These are phyloP conservation scores for Melanotaenia boesemani DNA, from an alignment of 2,797 vertebrate genomes.

Conservation along the genomic window DNA sequence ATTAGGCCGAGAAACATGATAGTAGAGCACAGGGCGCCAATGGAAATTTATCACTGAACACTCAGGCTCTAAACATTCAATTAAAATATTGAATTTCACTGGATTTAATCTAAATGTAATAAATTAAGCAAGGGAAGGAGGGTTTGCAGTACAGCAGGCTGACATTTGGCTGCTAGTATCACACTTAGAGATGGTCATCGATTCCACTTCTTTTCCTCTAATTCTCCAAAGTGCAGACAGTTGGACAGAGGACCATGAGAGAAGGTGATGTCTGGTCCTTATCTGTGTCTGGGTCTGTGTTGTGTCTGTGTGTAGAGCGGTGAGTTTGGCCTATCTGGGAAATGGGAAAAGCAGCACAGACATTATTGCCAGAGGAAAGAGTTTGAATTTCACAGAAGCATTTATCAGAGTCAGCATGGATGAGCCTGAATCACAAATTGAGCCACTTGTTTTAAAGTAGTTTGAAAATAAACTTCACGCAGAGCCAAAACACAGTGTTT, in stretches of 20 bases:
- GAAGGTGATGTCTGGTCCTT: constrained; percentile 47
- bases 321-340: constrained; percentile 17
- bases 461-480: not conserved
- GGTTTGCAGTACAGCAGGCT: constrained; percentile 57
- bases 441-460: not conserved
- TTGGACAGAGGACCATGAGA: constrained; percentile 25
- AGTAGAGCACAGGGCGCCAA: constrained; percentile 88
- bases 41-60: constrained; percentile 96
- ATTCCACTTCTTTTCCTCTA: constrained; percentile 41
- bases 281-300: constrained; percentile 39
- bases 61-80: constrained; percentile 97
- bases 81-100: constrained; percentile 97
- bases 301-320: constrained; percentile 8
- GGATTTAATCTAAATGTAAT: constrained; percentile 98
- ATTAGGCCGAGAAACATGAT: constrained; percentile 96
- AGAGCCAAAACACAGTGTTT: not conserved
- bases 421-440: constrained; percentile 6
- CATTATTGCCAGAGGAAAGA: constrained; percentile 26
- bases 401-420: constrained; percentile 12
- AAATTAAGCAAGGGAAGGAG: constrained; percentile 93
- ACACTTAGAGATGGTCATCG: constrained; percentile 55
- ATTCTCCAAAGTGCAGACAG: constrained; percentile 29
- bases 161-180: constrained; percentile 62
- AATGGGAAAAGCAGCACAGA: constrained; percentile 35
- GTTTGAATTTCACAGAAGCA: constrained; percentile 39